Conservation (phyloP, 2,888 invertebrate genomes). For the Drosophila barbarae region DNA sequence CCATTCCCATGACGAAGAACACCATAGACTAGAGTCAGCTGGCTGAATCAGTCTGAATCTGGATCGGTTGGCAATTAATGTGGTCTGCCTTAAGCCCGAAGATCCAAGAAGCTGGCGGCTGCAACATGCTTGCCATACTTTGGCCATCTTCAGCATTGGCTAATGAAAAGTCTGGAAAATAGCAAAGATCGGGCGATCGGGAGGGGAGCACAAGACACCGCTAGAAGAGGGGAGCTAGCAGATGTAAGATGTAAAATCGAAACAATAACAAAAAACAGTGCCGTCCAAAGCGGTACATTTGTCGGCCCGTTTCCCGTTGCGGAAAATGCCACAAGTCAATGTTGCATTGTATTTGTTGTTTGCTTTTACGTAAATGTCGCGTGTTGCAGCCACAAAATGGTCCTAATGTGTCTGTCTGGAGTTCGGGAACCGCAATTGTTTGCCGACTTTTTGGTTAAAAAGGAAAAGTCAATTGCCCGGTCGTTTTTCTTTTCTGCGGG, state of each 20-base stretch:
- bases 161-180: conserved; percentile 58
- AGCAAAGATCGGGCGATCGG: conserved; percentile 10
- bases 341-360: conserved; percentile 34
- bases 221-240: conserved; percentile 40
- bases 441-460: conserved; percentile 42
- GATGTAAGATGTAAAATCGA: conserved; percentile 51
- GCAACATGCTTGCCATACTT: conserved; percentile 60
- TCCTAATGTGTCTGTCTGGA: conserved; percentile 26
- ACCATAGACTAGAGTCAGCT: conserved; percentile 29
- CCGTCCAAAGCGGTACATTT: conserved; percentile 60
- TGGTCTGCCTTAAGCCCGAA: conserved; percentile 27
- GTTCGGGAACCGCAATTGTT: conserved; percentile 43
- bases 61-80: conserved; percentile 61
- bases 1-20: conserved; percentile 22
- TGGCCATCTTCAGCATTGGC: conserved; percentile 60
- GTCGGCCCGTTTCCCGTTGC: conserved; percentile 41
- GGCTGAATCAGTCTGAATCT: conserved; percentile 17
- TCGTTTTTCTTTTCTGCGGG: conserved; percentile 37
- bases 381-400: conserved; percentile 39
- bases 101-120: conserved; percentile 12
- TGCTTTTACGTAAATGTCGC: conserved; percentile 65
- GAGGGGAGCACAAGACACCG: conserved; percentile 47
- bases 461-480: conserved; percentile 70
- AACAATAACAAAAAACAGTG: conserved; percentile 40
- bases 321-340: conserved; percentile 43